Base-by-base conservation (phyloP, 2,888 invertebrate genomes). In the Tortrix viridana region DNA sequence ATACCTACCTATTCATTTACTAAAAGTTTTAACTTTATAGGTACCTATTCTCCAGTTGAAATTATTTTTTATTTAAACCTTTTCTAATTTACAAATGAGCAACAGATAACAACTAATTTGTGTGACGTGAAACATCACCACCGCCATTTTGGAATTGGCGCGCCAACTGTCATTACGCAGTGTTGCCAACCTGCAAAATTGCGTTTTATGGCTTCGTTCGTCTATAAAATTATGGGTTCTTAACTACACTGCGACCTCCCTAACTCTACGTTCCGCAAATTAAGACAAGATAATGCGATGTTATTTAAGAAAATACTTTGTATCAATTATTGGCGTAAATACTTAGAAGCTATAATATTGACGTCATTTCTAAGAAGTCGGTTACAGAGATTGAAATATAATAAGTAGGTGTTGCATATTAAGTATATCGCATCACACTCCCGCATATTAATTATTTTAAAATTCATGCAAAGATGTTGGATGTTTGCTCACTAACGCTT, bases 131-230 rank as follows among this genome's bases (percentile, higher is more conserved):
- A 82, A 84, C 87, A 88, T 82, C 82, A 75, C 79, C 74, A 69
- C 82, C 72, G 85, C 88, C 89, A 89, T 89, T 83, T 89, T 89
- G 83, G 83, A 85, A 83, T 89, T 86, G 81, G 80, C 81, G 83
- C 73, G 72, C 72, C 71, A 74, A 81, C 88, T 86, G 89, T 90
- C 89, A 89, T 89, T 89, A 90, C 82, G 79, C 86, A 84, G 86
- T 84, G 87, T 83, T 87, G 87, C 88, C 88, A 89, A 88, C 88
- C 82, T 89, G 76, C 75, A 78, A 89, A 90, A 90, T 89, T 88
- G 84, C 85, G 80, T 83, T 85, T 83, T 89, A 82, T 78, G 78
- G 85, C 80, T 81, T 84, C 85, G 78, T 84, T 85, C 83, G 81
- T 76, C 83, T 86, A 86, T 87, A 85, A 88, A 88, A 89, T 89